Base-by-base conservation (phyloP, 2,797 vertebrate species). In the Microchirus variegatus region DNA sequence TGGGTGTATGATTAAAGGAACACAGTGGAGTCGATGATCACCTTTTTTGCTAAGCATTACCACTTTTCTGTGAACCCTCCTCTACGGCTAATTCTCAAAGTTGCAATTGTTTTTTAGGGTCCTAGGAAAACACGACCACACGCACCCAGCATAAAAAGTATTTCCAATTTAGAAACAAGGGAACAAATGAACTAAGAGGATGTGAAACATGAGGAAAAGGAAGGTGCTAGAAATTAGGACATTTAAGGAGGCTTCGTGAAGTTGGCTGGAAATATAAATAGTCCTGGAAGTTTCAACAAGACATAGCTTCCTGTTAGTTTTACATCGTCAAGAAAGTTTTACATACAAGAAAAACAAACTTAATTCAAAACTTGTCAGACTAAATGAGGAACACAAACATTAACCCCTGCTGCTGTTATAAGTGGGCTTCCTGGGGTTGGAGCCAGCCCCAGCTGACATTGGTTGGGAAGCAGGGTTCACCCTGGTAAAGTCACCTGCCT, bases 11-110 rank as follows among this genome's bases (percentile, higher is more conserved):
- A 50, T 64, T 78, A 26, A 57, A 73, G 48, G 53, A 83, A 70
- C 26, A 80, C 59, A 74, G 52, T 59, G 37, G 58, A 65, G 63
- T 78, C 37, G 64, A 61, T 73, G 59, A 77, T 63, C 43, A 52
- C 45, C 45, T 67, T 73, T 42, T 59, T 54, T 75, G 22, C n/a
- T 26, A 57, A 40, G 9, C 18, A 63, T 40, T 15, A 53, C 76
- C 51, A 38, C 35, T 59, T 60, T 22, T 58, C 42, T 55, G 36
- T 35, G 31, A 67, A 22, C 22, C 22, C 22, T 22, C 22, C 22
- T 22, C 22, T 22, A 22, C 80, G 11, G 9, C 37, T 38, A 38
- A 38, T 11, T 11, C 37, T 38, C 8, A 57, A 79, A 62, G 49
- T 40, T 19, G 36, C 43, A 63, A 70, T 60, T 63, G 22, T 78